Conservation (phyloP, 2,113 vertebrate species). For the Cervus canadensis region DNA sequence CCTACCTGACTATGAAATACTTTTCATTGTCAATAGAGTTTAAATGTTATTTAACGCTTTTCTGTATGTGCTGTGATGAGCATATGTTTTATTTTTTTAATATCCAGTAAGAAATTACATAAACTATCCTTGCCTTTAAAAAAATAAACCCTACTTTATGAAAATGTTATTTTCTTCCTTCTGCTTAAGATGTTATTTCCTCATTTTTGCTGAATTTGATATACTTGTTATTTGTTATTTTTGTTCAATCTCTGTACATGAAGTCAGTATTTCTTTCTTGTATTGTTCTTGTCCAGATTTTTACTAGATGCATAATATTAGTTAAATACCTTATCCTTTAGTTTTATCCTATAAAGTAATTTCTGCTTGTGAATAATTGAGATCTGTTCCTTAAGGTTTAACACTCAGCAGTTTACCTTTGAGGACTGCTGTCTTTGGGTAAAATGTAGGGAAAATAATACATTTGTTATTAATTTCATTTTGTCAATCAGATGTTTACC, state of each 20-base stretch:
- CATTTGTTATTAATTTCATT: neutral
- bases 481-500: neutral
- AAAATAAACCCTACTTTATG: neutral
- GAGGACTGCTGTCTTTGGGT: neutral
- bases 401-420: neutral
- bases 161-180: neutral
- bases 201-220: neutral
- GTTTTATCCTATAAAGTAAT: neutral
- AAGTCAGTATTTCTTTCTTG: neutral
- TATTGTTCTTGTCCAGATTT: neutral
- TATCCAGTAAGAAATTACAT: neutral
- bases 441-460: neutral
- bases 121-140: neutral
- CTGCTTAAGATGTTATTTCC: neutral
- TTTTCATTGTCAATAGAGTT: neutral
- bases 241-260: neutral
- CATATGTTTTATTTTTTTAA: neutral
- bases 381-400: neutral
- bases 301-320: neutral
- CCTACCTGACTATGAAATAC: neutral
- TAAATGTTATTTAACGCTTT: neutral
- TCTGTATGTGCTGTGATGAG: neutral
- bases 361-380: neutral
- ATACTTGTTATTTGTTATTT: neutral
- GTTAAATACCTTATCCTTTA: neutral